phyloP scores from a whole-genome alignment of 2,888 invertebrate species.

The Caenorhabditis sulstoni region DNA sequence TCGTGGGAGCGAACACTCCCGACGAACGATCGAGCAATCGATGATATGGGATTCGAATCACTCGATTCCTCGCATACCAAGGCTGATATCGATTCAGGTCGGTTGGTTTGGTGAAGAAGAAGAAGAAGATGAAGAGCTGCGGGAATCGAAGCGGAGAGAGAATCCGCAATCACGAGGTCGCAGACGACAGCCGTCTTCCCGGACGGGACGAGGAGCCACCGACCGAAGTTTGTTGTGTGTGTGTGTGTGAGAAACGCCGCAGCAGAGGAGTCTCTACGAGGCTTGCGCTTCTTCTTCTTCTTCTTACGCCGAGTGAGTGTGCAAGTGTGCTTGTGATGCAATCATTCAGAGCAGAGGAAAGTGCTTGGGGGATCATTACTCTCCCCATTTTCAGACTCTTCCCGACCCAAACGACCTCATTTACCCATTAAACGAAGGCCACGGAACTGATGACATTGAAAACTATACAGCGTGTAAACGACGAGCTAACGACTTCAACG shows the following conservation, averaged over 20 bases:
- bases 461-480: too few relatives aligned
- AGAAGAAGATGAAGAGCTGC: constrained; percentile 28
- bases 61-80: background rate
- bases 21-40: constrained; percentile 5
- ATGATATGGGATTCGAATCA: constrained; percentile 1
- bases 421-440: too few relatives aligned
- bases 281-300: background rate
- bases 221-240: constrained; percentile 48
- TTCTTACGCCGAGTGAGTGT: constrained; percentile 9
- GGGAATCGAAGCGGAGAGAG: constrained; percentile 31
- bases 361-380: constrained; percentile 8
- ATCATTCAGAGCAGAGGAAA: constrained; percentile 2
- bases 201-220: constrained; percentile 14
- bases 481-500: background rate
- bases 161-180: constrained; percentile 40
- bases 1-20: constrained; percentile 24
- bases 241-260: constrained; percentile 29
- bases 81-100: constrained; percentile 42
- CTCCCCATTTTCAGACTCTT: too few relatives aligned
- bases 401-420: too few relatives aligned
- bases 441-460: too few relatives aligned
- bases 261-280: constrained; percentile 17
- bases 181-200: constrained; percentile 59
- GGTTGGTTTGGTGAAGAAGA: constrained; percentile 7
- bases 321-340: constrained; percentile 40